phyloP scores from a whole-genome alignment of 1,140 invertebrate species.

The Venturia canescens region DNA sequence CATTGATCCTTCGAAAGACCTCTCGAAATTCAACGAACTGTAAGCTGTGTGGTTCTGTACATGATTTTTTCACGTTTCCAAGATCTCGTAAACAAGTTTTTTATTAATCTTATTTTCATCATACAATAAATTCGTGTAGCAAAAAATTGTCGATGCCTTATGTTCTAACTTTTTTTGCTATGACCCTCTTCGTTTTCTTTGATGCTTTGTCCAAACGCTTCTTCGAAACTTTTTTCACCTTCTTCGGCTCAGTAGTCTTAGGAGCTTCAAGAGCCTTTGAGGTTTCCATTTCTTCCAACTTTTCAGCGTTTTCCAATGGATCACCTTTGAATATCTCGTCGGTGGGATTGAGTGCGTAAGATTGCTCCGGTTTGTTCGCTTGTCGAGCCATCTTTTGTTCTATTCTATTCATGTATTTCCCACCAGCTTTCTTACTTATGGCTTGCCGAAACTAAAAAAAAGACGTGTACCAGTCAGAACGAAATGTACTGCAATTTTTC shows the following conservation, averaged over 20 bases:
- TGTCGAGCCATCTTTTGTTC: slow-evolving; percentile 87
- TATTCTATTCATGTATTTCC: slow-evolving; percentile 87
- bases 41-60: neutral
- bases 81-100: slow-evolving; percentile 10
- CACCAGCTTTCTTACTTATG: slow-evolving; percentile 82
- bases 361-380: slow-evolving; percentile 82
- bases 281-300: slow-evolving; percentile 58
- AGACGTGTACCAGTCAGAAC: neutral
- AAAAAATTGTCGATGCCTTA: slow-evolving; percentile 47
- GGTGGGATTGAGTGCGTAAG: slow-evolving; percentile 81
- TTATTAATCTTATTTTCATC: slow-evolving; percentile 17
- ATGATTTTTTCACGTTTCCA: neutral
- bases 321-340: slow-evolving; percentile 82
- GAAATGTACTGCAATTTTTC: neutral
- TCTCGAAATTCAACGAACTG: neutral
- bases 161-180: slow-evolving; percentile 48
- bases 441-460: slow-evolving; percentile 81
- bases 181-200: slow-evolving; percentile 36
- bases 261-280: slow-evolving; percentile 29
- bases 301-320: slow-evolving; percentile 72
- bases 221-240: neutral
- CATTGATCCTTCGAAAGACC: neutral
- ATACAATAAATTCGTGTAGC: slow-evolving; percentile 28
- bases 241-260: neutral
- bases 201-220: neutral